These are phyloP conservation scores for Megalops atlanticus DNA, from an alignment of 2,113 vertebrate species.

Conservation along the genomic window DNA sequence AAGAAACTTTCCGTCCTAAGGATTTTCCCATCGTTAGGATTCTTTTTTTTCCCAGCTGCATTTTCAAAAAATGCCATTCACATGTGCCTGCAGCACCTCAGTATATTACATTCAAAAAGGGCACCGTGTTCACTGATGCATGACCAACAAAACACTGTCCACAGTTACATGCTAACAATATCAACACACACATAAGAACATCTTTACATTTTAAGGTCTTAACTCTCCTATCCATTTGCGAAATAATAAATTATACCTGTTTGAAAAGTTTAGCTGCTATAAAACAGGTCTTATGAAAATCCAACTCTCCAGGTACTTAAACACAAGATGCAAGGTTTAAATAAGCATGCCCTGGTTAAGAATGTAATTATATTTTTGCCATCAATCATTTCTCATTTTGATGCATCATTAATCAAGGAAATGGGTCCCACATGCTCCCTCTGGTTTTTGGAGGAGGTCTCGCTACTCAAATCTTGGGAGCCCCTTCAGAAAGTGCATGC, in stretches of 20 bases:
- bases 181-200: slow-evolving; percentile 43
- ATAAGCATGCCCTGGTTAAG: slow-evolving; percentile 55
- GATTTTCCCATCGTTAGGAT: slow-evolving; percentile 45
- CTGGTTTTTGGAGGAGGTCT: slow-evolving; percentile 50
- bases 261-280: slow-evolving; percentile 20
- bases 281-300: slow-evolving; percentile 36
- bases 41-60: slow-evolving; percentile 45
- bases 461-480: slow-evolving; percentile 16
- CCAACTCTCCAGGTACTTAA: slow-evolving; percentile 33
- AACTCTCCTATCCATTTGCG: slow-evolving; percentile 7
- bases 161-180: slow-evolving; percentile 17
- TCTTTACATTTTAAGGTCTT: not conserved
- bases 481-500: not conserved
- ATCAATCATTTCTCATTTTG: slow-evolving; percentile 62
- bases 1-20: slow-evolving; percentile 54
- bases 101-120: slow-evolving; percentile 37
- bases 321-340: slow-evolving; percentile 42
- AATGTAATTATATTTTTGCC: slow-evolving; percentile 57
- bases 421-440: slow-evolving; percentile 61
- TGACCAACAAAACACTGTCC: not conserved
- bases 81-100: slow-evolving; percentile 55
- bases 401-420: slow-evolving; percentile 68
- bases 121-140: not conserved
- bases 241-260: slow-evolving; percentile 10
- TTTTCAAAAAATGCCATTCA: slow-evolving; percentile 47